Base-by-base conservation (phyloP, 1,140 invertebrate genomes). In the Scaptomyza pallida region DNA sequence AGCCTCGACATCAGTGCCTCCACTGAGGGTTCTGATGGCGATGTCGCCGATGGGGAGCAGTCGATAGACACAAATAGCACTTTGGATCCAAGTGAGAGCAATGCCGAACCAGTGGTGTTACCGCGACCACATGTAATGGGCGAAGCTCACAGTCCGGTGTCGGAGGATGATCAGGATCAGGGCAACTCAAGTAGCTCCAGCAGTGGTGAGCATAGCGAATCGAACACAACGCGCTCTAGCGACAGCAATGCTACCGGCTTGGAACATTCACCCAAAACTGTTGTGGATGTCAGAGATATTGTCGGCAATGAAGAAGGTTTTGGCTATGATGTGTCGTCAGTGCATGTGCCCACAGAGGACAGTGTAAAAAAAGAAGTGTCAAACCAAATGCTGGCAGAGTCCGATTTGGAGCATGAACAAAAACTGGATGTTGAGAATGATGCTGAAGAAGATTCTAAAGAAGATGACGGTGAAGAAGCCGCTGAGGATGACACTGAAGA, bases 1-100 rank as follows among this genome's bases (percentile, higher is more conserved):
- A 83, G 50, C 5, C 43, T 78, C 0, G 75, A 78, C 40, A 48
- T 82, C 1, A 82, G 79, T 35, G 71, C 65, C 9, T 83, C 79
- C 5, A 72, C 68, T 2, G 75, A 78, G 13, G 35, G 54, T 1
- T 59, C 61, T 2, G 78, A 82, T 13, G 54, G 52, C 5, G 57
- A 61, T 10, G 52, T 26, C 5, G 37, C 4, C 2, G 52, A 48
- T 4, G 16, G 19, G 2, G 54, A 65, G 19, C 23, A 23, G 3
- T 65, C 68, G n/a, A 35, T 19, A 8, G 37, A 37, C 0, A 55
- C 37, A 2, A 52, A 21, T 23, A 15, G 23, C 9, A 43, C 13
- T 13, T 16, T 10, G 1, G 59, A 62, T 5, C 19, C 6, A 0
- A 16, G 13, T 9, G 13, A 41, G 10, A 12, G 17, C 8, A 3